Conservation (phyloP, 2,797 vertebrate genomes). For the Acanthurus leucopareius region DNA sequence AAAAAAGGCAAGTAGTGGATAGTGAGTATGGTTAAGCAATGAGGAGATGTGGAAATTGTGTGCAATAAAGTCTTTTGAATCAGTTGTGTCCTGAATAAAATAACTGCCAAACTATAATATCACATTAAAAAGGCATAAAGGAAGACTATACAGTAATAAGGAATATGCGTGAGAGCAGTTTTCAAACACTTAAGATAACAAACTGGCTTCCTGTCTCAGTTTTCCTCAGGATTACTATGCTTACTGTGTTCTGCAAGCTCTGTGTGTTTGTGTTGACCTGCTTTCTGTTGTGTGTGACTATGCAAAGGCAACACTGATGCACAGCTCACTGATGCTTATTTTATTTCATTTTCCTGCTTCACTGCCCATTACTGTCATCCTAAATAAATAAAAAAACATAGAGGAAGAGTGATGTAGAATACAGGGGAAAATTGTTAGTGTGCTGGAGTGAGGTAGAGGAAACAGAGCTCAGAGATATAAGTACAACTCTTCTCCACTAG, state of each 20-base stretch:
- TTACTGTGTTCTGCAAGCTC: slow-evolving; percentile 2
- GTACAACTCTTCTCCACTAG: slow-evolving; percentile 29
- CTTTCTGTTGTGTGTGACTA: slow-evolving; percentile 37
- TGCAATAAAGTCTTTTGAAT: slow-evolving; percentile 31
- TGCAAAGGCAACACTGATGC: slow-evolving; percentile 30
- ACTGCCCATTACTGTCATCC: slow-evolving; percentile 67
- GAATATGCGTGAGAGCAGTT: not conserved
- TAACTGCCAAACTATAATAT: slow-evolving; percentile 13
- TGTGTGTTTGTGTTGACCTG: slow-evolving; percentile 49
- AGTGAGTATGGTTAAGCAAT: not conserved
- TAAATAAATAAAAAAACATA: slow-evolving; percentile 50
- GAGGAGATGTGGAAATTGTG: slow-evolving; percentile 26
- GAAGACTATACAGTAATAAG: slow-evolving; percentile 4
- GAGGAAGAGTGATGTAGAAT: slow-evolving; percentile 38
- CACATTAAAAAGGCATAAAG: slow-evolving; percentile 11
- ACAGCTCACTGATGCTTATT: slow-evolving; percentile 62
- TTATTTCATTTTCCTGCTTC: slow-evolving; percentile 66
- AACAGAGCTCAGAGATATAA: slow-evolving; percentile 26
- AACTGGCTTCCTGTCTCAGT: slow-evolving; percentile 32
- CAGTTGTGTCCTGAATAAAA: slow-evolving; percentile 12
- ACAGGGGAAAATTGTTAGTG: not conserved
- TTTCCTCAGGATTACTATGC: slow-evolving; percentile 33
- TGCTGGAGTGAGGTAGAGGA: slow-evolving; percentile 14
- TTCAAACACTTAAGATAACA: slow-evolving; percentile 24
- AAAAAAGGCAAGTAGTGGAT: slow-evolving; percentile 15